phyloP scores from a whole-genome alignment of 2,888 invertebrate species.

The Agapostemon virescens region DNA sequence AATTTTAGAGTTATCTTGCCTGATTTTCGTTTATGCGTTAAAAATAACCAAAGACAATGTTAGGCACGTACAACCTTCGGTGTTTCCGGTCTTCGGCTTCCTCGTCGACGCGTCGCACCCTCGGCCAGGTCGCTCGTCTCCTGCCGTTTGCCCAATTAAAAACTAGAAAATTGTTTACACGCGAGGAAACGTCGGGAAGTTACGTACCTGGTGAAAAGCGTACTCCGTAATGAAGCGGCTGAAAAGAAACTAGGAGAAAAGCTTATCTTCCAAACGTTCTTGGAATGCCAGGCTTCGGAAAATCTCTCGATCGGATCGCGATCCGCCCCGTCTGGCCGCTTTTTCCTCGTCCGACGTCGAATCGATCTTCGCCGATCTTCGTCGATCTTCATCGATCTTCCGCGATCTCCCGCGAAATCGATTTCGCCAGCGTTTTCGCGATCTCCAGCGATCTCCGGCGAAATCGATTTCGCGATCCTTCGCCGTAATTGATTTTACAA shows the following conservation, averaged over 20 bases:
- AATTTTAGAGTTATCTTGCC: too few relatives aligned
- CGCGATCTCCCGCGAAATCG: conserved; percentile 47
- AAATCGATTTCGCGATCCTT: conserved; percentile 41
- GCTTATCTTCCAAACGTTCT: background rate
- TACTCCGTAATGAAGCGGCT: background rate
- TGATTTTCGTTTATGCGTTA: too few relatives aligned
- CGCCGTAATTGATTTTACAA: conserved; percentile 65
- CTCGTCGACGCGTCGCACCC: too few relatives aligned
- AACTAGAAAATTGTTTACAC: conserved; percentile 2
- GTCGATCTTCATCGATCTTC: too few relatives aligned
- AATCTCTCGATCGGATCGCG: conserved; percentile 48
- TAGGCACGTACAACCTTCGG: too few relatives aligned
- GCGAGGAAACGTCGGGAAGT: background rate
- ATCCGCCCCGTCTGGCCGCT: conserved; percentile 22
- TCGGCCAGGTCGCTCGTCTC: too few relatives aligned
- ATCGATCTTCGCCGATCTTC: conserved; percentile 61
- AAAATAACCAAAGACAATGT: too few relatives aligned
- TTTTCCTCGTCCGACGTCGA: conserved; percentile 10
- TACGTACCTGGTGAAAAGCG: background rate
- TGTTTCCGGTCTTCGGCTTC: too few relatives aligned
- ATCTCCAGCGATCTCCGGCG: conserved; percentile 41
- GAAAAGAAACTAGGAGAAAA: background rate
- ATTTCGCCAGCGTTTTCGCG: conserved; percentile 19
- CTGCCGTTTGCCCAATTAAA: too few relatives aligned
- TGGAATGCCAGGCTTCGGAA: conserved; percentile 39